These are phyloP conservation scores for Chaenogobius annularis DNA, from an alignment of 2,113 vertebrate species.

Conservation along the genomic window DNA sequence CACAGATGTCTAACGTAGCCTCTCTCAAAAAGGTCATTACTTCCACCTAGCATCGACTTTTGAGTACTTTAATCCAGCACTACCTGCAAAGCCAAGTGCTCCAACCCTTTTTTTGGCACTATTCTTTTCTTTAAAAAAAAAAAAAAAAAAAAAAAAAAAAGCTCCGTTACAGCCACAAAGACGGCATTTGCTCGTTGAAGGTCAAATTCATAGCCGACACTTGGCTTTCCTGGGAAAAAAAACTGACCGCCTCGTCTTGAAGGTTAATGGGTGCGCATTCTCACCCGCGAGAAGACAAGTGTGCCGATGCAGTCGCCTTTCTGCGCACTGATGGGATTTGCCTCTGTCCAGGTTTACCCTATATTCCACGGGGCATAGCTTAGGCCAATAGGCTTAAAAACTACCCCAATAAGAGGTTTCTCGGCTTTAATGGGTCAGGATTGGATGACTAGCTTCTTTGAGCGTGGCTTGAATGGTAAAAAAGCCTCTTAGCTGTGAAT, in stretches of 20 bases:
- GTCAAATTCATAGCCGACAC: slow-evolving; percentile 37
- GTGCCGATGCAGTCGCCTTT: slow-evolving; percentile 60
- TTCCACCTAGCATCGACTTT: slow-evolving; percentile 28
- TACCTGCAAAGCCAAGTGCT: slow-evolving; percentile 26
- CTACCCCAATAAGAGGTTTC: slow-evolving; percentile 74
- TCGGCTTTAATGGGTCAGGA: slow-evolving; percentile 73
- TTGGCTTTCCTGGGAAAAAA: slow-evolving; percentile 34
- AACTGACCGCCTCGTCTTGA: slow-evolving; percentile 34
- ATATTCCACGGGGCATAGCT: slow-evolving; percentile 61
- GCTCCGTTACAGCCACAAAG: slow-evolving; percentile 35
- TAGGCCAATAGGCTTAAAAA: slow-evolving; percentile 74
- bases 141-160: too few relatives aligned
- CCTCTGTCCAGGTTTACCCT: slow-evolving; percentile 72
- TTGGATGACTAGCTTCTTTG: slow-evolving; percentile 76
- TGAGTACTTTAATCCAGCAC: slow-evolving; percentile 19
- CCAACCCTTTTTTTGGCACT: slow-evolving; percentile 5
- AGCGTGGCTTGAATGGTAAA: slow-evolving; percentile 73
- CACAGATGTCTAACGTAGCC: slow-evolving; percentile 39
- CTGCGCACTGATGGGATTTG: slow-evolving; percentile 50
- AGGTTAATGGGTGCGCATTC: slow-evolving; percentile 62
- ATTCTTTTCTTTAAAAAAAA: not conserved
- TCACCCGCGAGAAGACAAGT: slow-evolving; percentile 35
- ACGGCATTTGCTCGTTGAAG: slow-evolving; percentile 41
- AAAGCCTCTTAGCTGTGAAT: slow-evolving; percentile 76
- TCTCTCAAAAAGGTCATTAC: slow-evolving; percentile 48